phyloP scores from a whole-genome alignment of 2,113 vertebrate genomes.

The Hirundichthys speculiger region DNA sequence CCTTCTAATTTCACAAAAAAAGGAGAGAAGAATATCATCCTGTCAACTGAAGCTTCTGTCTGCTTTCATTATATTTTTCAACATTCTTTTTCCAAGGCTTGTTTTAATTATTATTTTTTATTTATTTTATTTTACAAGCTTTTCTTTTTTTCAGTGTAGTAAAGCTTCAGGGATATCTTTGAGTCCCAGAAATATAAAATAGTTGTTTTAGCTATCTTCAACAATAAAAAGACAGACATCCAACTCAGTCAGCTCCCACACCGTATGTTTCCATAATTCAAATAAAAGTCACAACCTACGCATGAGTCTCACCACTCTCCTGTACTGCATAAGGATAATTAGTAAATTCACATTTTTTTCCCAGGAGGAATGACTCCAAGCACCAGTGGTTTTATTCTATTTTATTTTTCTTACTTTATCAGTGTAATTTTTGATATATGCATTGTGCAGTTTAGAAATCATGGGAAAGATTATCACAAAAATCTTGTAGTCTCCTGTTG shows the following conservation, averaged over 20 bases:
- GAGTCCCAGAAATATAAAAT: constrained; percentile 13
- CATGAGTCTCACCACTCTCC: constrained; percentile 23
- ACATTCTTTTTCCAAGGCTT: not conserved
- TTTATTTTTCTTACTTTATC: constrained; percentile 6
- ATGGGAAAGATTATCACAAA: not conserved
- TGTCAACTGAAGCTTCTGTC: no score
- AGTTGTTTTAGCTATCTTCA: constrained; percentile 14
- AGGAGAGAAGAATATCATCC: no score
- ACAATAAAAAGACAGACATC: constrained; percentile 17
- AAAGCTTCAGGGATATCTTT: constrained; percentile 17
- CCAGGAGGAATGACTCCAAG: not conserved
- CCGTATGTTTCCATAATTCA: constrained; percentile 35
- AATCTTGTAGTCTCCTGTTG: not conserved
- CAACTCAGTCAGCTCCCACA: constrained; percentile 41
- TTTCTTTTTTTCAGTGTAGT: not conserved
- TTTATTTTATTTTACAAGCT: constrained; percentile 9
- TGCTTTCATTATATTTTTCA: no score
- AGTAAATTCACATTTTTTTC: constrained; percentile 20
- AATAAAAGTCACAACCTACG: constrained; percentile 47
- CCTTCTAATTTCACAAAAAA: no score
- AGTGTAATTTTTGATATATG: not conserved
- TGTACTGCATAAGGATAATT: constrained; percentile 46
- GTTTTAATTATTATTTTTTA: not conserved
- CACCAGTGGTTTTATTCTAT: not conserved
- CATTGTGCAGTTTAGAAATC: not conserved